Evolutionary conservation across 2,797 vertebrate species (phyloP).

Genomic region (Sandelia bainsii): DNA sequence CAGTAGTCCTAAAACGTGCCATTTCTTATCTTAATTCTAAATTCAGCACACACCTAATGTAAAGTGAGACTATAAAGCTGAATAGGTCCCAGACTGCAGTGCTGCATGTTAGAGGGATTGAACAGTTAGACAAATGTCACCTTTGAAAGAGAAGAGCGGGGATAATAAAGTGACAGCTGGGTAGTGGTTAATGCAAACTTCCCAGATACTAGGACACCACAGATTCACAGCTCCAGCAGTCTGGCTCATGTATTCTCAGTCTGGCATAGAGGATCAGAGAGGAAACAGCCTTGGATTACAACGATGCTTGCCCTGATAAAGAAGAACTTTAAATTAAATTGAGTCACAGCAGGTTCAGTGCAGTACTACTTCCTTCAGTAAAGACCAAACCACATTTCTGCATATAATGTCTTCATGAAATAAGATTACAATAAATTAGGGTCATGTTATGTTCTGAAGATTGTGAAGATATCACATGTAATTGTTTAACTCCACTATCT

Average conservation of each 20-base stretch:
- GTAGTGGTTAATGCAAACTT: slow-evolving; percentile 44
- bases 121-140: slow-evolving; percentile 75
- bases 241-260: slow-evolving; percentile 45
- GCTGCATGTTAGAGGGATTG: slow-evolving; percentile 56
- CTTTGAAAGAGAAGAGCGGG: slow-evolving; percentile 48
- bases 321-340: slow-evolving; percentile 61
- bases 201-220: slow-evolving; percentile 25
- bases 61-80: slow-evolving; percentile 63
- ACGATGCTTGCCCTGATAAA: slow-evolving; percentile 57
- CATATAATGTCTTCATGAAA: slow-evolving; percentile 25
- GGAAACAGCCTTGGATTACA: slow-evolving; percentile 62
- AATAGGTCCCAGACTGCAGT: slow-evolving; percentile 71
- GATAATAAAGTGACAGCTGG: slow-evolving; percentile 51
- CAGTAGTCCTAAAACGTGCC: slow-evolving; percentile 69
- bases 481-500: neutral
- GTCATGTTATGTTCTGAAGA: neutral
- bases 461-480: neutral
- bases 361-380: neutral
- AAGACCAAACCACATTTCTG: neutral
- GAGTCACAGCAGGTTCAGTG: slow-evolving; percentile 24
- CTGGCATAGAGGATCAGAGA: slow-evolving; percentile 59
- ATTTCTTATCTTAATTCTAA: slow-evolving; percentile 75
- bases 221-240: slow-evolving; percentile 31
- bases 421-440: slow-evolving; percentile 26
- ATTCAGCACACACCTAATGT: slow-evolving; percentile 68